Evolutionary conservation across 64 coral and sea anemone genomes (phyloP), one percentile per base, ranked within the genome.

Genomic region (Stylophora pistillata): DNA sequence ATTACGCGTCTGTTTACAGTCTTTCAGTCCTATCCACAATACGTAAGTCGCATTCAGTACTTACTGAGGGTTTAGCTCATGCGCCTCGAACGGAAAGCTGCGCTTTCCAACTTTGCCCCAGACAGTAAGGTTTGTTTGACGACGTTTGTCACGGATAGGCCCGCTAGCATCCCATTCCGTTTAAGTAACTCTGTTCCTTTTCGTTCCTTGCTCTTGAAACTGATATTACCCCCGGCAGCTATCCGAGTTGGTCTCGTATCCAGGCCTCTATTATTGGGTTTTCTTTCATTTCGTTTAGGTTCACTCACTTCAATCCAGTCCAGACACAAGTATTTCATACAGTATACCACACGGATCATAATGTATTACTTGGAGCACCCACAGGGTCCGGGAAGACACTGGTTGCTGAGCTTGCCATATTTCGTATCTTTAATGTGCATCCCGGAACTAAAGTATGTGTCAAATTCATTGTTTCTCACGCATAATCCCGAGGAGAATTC

Each of bases 261-360:
- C 37, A 47, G 37, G 37, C 37, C 7, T 47, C 37, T 47, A 7
- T 47, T 7, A 47, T 47, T 47, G 37, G 37, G 37, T 47, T 47
- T 47, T 3, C 37, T 47, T 47, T 47, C 37, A 47, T 47, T 10
- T 37, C 29, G 21, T 69, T 53, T 64, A 99, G 95, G 61, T 99
- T 99, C 57, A 99, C 87, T 21, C 97, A 99, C 81, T 99, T 99
- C 72, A 99, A 99, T 82, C 97, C 97, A 26, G 90, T 99, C 3
- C 97, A 99, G 72, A 99, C 97, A 4, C 97, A 99, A 85, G 88
- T 99, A 29, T 99, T 99, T 52, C 97, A 99, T 71, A 95, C 93
- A 11, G 79, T 99, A 30, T 99, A 95, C 72, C 90, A 99, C 29
- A 84, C 97, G 15, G 97, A 99, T 74, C 93, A 95, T 72, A 99